A percentile compares a stretch with the other conserved stretches of the same genome.
Evolutionary conservation across 2,113 vertebrate species (phyloP).

Genomic region (Synodontis membranacea): DNA sequence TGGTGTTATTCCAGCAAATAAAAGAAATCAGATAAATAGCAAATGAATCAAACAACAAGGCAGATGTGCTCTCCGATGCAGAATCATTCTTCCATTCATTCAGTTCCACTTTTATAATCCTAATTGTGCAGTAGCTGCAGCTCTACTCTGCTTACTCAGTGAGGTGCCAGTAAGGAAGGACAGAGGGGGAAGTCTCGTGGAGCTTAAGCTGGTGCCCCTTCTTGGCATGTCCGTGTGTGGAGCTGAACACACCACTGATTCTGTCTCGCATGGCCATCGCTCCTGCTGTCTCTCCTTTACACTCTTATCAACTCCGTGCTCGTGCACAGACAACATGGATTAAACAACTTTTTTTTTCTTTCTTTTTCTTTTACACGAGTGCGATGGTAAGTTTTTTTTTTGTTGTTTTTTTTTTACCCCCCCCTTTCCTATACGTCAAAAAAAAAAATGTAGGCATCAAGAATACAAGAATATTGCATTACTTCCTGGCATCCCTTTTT

Average conservation of each 20-base stretch:
- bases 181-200: conserved; percentile 44
- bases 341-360: neutral
- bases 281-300: conserved; percentile 56
- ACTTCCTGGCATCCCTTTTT: neutral
- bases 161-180: conserved; percentile 19
- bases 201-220: conserved; percentile 44
- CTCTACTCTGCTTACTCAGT: conserved; percentile 7
- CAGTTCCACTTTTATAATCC: neutral
- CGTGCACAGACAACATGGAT: conserved; percentile 30
- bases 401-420: too few relatives aligned
- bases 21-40: too few relatives aligned
- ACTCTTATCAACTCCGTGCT: conserved; percentile 50
- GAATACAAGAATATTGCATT: neutral
- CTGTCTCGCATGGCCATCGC: conserved; percentile 54
- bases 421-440: neutral
- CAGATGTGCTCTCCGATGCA: neutral
- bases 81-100: too few relatives aligned
- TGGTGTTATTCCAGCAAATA: neutral
- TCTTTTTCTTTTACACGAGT: neutral
- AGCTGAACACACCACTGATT: conserved; percentile 54
- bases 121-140: conserved; percentile 3
- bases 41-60: neutral
- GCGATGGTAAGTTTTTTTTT: conserved; percentile 7
- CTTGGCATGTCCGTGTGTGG: conserved; percentile 39
- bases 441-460: neutral